These are phyloP conservation scores for Nerophis lumbriciformis DNA, from an alignment of 2,113 vertebrate genomes.

Conservation along the genomic window DNA sequence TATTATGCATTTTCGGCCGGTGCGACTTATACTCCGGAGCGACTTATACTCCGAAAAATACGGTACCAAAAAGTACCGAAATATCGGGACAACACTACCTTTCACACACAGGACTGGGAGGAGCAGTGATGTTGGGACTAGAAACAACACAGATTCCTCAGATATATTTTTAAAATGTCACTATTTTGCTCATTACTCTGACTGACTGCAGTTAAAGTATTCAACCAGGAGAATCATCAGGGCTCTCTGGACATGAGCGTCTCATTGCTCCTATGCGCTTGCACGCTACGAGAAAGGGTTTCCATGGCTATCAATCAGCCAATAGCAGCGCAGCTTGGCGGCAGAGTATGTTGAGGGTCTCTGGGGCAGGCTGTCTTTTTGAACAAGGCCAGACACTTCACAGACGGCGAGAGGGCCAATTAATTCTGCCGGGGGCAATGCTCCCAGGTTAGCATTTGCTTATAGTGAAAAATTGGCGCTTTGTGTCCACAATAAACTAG, in stretches of 20 bases:
- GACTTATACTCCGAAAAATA: too few species aligned
- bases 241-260: not conserved
- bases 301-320: slow-evolving; percentile 69
- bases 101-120: slow-evolving; percentile 48
- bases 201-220: not conserved
- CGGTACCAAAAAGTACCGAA: too few species aligned
- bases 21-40: too few species aligned
- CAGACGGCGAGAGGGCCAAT: slow-evolving; percentile 74
- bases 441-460: slow-evolving; percentile 76
- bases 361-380: slow-evolving; percentile 71
- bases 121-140: not conserved
- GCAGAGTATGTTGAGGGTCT: slow-evolving; percentile 55
- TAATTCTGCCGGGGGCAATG: slow-evolving; percentile 73
- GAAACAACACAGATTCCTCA: not conserved
- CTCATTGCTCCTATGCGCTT: slow-evolving; percentile 13
- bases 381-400: slow-evolving; percentile 76
- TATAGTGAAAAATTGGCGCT: slow-evolving; percentile 77
- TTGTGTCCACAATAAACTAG: slow-evolving; percentile 69
- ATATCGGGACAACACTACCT: slow-evolving; percentile 1
- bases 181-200: not conserved
- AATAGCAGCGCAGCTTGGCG: slow-evolving; percentile 49
- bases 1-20: too few species aligned
- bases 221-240: not conserved
- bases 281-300: slow-evolving; percentile 55
- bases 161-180: not conserved